These are phyloP conservation scores for Drosophila kanapiae DNA, from an alignment of 1,140 invertebrate genomes.

Conservation along the genomic window DNA sequence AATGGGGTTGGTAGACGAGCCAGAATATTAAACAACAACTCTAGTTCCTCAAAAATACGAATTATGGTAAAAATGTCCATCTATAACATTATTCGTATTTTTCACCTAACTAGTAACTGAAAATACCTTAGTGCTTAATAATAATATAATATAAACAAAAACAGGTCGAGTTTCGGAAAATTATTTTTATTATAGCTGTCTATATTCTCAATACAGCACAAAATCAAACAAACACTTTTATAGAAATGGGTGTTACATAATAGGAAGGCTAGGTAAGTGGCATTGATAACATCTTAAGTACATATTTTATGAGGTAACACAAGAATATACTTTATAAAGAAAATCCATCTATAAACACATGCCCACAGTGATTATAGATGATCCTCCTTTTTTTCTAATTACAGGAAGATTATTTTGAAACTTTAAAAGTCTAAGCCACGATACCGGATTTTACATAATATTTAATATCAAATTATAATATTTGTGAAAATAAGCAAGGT, in stretches of 20 bases:
- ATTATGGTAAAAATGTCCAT: too few relatives aligned
- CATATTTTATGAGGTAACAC: conserved; percentile 63
- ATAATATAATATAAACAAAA: neutral
- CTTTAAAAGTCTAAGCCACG: conserved; percentile 7
- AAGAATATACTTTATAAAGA: conserved; percentile 25
- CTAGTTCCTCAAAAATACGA: too few relatives aligned
- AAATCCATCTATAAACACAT: conserved; percentile 22
- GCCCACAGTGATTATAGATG: conserved; percentile 8
- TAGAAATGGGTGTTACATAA: conserved; percentile 10
- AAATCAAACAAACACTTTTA: neutral
- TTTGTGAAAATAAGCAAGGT: conserved; percentile 28
- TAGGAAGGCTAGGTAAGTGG: conserved; percentile 11
- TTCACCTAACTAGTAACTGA: too few relatives aligned
- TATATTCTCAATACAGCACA: neutral
- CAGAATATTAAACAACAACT: too few relatives aligned
- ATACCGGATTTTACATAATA: conserved; percentile 12
- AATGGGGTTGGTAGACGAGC: too few relatives aligned
- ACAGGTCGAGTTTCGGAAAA: neutral
- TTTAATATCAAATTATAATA: conserved; percentile 23
- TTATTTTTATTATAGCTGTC: neutral
- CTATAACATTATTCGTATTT: too few relatives aligned
- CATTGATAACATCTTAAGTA: conserved; percentile 62
- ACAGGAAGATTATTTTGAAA: conserved; percentile 1
- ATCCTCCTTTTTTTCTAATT: neutral
- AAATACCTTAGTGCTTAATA: too few relatives aligned